These are phyloP conservation scores for Caerostris darwini DNA, from an alignment of 1,140 invertebrate genomes.

Conservation along the genomic window DNA sequence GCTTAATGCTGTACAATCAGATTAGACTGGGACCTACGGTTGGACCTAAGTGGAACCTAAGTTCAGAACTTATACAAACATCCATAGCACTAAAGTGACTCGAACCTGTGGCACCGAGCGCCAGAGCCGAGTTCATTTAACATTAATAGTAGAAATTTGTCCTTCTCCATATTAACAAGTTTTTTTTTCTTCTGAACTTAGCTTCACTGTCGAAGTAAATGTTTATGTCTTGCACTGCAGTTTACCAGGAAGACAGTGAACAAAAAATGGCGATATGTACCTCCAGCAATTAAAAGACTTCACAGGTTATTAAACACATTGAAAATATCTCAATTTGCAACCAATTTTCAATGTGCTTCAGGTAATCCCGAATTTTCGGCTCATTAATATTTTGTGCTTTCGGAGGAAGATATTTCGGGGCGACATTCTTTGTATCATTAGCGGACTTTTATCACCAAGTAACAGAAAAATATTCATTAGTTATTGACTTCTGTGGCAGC, in stretches of 20 bases:
- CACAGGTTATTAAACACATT: conserved; percentile 31
- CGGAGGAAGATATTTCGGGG: background rate
- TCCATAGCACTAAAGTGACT: no score
- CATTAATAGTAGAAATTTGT: background rate
- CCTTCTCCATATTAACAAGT: background rate
- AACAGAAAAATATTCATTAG: conserved; percentile 44
- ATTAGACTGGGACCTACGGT: no score
- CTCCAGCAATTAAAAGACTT: background rate
- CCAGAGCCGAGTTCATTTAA: no score
- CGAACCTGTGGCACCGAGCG: no score
- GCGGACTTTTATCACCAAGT: conserved; percentile 28
- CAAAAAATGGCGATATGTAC: background rate
- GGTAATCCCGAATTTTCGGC: conserved; percentile 43
- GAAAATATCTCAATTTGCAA: conserved; percentile 15
- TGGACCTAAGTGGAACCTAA: no score
- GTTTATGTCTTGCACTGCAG: background rate
- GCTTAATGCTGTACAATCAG: no score
- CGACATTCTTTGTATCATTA: conserved; percentile 46
- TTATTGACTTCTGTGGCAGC: background rate
- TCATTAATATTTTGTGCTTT: conserved; percentile 20
- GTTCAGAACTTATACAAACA: no score
- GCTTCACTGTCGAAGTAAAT: background rate
- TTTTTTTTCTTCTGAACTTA: background rate
- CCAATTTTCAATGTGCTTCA: conserved; percentile 34
- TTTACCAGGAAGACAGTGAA: background rate